Percentiles rank a stretch among this genome's conserved stretches.
Conservation (phyloP, 2,113 vertebrate species). For the Bubo blakistoni region DNA sequence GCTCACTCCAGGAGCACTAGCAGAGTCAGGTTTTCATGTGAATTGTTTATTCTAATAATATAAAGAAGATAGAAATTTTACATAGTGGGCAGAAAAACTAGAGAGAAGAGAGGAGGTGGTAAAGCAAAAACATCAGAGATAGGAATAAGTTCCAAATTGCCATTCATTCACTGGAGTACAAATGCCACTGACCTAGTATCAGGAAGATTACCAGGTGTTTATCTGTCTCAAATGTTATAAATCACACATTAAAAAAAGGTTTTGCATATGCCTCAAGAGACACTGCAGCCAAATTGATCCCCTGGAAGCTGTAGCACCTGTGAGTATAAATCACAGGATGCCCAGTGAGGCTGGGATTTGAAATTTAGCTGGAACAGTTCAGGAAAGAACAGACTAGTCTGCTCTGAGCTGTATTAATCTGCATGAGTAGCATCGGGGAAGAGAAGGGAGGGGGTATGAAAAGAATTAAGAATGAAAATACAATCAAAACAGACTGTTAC, state of each 20-base stretch:
- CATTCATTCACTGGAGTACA: neutral
- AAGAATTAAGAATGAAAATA: neutral
- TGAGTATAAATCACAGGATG: conserved; percentile 25
- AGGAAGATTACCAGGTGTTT: conserved; percentile 47
- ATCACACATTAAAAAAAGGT: conserved; percentile 13
- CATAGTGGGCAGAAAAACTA: neutral
- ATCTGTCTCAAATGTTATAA: conserved; percentile 39
- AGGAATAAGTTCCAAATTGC: neutral
- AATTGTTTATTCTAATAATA: neutral
- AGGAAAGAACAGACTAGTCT: neutral
- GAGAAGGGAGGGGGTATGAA: neutral
- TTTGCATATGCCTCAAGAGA: conserved; percentile 27
- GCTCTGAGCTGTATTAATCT: conserved; percentile 8
- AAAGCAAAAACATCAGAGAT: neutral
- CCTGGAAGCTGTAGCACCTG: neutral
- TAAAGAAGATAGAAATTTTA: neutral
- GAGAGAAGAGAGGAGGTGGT: neutral
- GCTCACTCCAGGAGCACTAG: neutral
- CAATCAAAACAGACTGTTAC: neutral
- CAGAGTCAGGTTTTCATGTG: neutral
- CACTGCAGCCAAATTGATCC: neutral
- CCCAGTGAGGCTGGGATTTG: neutral
- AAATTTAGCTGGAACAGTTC: neutral
- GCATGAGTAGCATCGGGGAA: neutral
- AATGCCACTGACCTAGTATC: neutral